A percentile compares a stretch with the other conserved stretches of the same genome.
Conservation (phyloP, 2,888 invertebrate species). For the Microplitis deprimator region DNA sequence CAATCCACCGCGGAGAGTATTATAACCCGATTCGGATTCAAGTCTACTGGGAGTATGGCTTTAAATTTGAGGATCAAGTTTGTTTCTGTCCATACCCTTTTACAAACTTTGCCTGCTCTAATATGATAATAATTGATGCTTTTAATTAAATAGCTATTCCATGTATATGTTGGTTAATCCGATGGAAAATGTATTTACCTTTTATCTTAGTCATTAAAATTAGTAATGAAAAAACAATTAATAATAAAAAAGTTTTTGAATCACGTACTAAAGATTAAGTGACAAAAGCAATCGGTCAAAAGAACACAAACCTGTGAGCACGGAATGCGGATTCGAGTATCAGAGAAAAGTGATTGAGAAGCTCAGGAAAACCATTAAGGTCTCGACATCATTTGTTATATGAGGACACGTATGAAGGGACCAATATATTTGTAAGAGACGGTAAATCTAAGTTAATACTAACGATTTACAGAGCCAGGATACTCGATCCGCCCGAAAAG, state of each 20-base stretch:
- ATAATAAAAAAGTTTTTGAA: too few species aligned
- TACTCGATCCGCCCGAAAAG: constrained; percentile 55
- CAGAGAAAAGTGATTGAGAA: neutral
- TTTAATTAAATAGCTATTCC: constrained; percentile 5
- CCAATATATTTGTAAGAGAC: constrained; percentile 34
- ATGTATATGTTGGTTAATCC: neutral
- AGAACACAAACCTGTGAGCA: constrained; percentile 53
- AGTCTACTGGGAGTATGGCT: constrained; percentile 58
- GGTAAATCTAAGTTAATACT: constrained; percentile 63
- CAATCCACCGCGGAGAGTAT: constrained; percentile 43
- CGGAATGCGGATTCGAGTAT: constrained; percentile 11
- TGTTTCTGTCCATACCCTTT: constrained; percentile 10
- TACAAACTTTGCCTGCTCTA: constrained; percentile 16
- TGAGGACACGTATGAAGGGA: constrained; percentile 43
- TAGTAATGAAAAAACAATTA: too few species aligned
- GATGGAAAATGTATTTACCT: neutral
- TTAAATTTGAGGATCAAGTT: constrained; percentile 51
- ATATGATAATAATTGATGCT: constrained; percentile 1
- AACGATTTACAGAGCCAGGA: constrained; percentile 64
- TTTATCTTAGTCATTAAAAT: too few species aligned
- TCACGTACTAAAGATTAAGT: constrained; percentile 52
- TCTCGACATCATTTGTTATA: constrained; percentile 67
- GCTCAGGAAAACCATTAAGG: constrained; percentile 61
- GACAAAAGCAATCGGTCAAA: constrained; percentile 70
- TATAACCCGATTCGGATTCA: constrained; percentile 44